Conservation (phyloP, 2,113 vertebrate genomes). For the Baryphthengus martii region DNA sequence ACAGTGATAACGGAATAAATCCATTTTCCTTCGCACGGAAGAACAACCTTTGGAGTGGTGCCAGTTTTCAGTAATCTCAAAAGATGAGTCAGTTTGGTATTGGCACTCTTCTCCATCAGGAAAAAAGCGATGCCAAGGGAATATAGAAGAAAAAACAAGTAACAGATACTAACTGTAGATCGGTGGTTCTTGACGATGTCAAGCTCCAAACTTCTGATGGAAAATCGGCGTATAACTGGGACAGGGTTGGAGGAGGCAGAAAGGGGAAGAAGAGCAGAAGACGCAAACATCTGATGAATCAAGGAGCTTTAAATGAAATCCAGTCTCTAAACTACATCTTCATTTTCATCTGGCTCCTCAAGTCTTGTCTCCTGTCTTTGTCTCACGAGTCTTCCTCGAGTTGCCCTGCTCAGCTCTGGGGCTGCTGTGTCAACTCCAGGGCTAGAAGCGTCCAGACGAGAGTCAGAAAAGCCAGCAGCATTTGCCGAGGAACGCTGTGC, state of each 20-base stretch:
- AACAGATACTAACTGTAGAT: not conserved
- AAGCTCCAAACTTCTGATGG: not conserved
- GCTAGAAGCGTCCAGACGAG: rapidly evolving
- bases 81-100: too few species aligned
- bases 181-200: not conserved
- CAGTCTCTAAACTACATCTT: not conserved
- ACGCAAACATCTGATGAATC: not conserved
- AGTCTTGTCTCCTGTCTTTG: not conserved
- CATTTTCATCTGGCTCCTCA: not conserved
- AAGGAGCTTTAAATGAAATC: not conserved
- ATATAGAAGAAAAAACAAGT: not conserved
- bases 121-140: not conserved
- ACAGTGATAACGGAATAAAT: not conserved
- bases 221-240: not conserved
- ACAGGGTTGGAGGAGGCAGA: not conserved
- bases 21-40: not conserved
- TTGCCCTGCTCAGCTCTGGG: not conserved
- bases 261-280: not conserved
- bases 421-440: not conserved
- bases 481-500: not conserved
- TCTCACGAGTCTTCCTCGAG: not conserved
- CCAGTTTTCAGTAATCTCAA: too few species aligned
- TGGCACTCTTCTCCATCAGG: not conserved
- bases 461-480: not conserved
- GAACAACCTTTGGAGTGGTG: not conserved